Base-by-base conservation (phyloP, 2,888 invertebrate genomes). In the Ochlodes sylvanus region DNA sequence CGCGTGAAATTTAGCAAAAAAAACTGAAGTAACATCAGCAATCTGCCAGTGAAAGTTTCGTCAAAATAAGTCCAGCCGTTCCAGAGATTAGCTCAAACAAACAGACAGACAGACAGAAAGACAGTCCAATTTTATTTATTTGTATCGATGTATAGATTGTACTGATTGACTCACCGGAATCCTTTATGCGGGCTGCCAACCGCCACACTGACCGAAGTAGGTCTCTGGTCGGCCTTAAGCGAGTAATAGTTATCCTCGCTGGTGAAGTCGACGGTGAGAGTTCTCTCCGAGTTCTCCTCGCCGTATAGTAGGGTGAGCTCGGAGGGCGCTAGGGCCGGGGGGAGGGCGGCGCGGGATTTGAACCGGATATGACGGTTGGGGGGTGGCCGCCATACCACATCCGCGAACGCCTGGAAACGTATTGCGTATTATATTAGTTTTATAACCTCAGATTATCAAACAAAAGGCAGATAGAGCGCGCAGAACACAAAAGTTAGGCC, bases 331-430 rank as follows among this genome's bases (percentile, higher is more conserved):
- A 93, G 77, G 0, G 88, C 88, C 0, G 91, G 89, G 1, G 76
- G 73, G 0, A 94, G 74, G 0, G 92, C 88, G 2, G 87, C 87
- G 17, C 89, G 88, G 0, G 85, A 89, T 71, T 90, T 92, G 63
- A 93, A 88, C 21, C 93, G 90, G 0, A 95, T 77, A 75, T 90
- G 86, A 5, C 88, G 86, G 7, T 79, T 76, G 0, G 89, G 85
- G 2, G 90, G 80, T 0, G 89, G 88, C 0, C 94, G 89, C 95
- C 95, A 95, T 0, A 88, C 86, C 12, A 81, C 88, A 72, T 93
- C 91, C 0, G 90, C 89, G 76, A 88, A 91, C 1, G 92, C 72
- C 92, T 94, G 77, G 27, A 6, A 10, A 21, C 0, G 4, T 7
- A 17, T n/a, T 10, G 7, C 6, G 17, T 42, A 4, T 10, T 52